phyloP scores from a whole-genome alignment of 2,113 vertebrate species.

The human region DNA sequence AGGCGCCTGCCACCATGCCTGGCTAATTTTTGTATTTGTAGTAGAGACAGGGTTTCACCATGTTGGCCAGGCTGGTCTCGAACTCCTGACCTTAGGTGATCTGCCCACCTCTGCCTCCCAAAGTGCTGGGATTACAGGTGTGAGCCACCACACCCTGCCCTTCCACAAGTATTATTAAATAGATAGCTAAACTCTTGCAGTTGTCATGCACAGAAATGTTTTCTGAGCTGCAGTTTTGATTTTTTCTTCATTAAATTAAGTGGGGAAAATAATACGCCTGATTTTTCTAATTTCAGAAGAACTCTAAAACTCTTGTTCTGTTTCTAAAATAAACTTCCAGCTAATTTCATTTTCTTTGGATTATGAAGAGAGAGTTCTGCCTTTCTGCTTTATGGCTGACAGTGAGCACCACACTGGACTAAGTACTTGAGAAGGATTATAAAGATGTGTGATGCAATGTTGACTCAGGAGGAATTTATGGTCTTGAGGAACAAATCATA shows the following conservation, averaged over 20 bases:
- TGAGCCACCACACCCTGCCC: no score
- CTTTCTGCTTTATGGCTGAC: neutral
- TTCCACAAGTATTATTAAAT: neutral
- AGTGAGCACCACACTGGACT: neutral
- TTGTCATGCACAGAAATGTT: neutral
- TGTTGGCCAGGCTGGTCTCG: no score
- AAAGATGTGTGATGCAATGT: neutral
- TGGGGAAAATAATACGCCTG: neutral
- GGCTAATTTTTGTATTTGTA: no score
- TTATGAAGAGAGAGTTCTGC: neutral
- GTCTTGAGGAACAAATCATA: conserved; percentile 1
- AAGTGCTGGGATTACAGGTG: no score
- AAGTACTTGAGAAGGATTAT: neutral
- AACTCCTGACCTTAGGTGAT: no score
- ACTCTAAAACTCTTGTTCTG: conserved; percentile 23
- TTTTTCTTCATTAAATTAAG: conserved; percentile 14
- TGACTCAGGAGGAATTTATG: neutral
- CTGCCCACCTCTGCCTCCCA: no score
- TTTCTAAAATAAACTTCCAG: conserved; percentile 27
- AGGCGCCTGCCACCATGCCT: no score
- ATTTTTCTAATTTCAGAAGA: conserved; percentile 37
- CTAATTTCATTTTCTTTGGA: conserved; percentile 16
- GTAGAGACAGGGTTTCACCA: no score
- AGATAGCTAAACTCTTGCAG: neutral
- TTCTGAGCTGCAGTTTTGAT: neutral